Evolutionary conservation across 2,888 invertebrate genomes (phyloP).

Genomic region (Pristionchus exspectatus): DNA sequence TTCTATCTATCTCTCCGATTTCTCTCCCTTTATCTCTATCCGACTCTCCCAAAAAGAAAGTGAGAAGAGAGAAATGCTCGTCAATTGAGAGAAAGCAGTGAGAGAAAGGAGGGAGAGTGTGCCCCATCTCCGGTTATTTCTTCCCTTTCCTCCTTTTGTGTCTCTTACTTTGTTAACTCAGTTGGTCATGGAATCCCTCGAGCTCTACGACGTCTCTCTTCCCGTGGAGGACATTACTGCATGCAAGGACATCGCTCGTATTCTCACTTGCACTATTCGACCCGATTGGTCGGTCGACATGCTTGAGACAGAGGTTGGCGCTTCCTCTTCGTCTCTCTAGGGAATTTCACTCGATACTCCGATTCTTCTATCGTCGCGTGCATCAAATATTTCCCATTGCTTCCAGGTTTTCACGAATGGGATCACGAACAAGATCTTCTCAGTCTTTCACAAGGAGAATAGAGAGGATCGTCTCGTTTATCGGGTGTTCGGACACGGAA

Average conservation of each 20-base stretch:
- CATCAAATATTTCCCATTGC: not conserved
- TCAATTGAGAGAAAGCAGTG: constrained; percentile 34
- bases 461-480: constrained; percentile 71
- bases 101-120: constrained; percentile 35
- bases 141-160: not conserved
- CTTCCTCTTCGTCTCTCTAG: not conserved
- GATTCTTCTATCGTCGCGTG: not conserved
- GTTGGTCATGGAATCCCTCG: constrained; percentile 27
- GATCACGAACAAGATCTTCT: constrained; percentile 78
- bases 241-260: constrained; percentile 37
- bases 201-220: constrained; percentile 6
- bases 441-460: constrained; percentile 60
- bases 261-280: constrained; percentile 32
- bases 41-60: not conserved
- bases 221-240: constrained; percentile 24
- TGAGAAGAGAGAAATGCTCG: not conserved
- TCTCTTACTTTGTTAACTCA: constrained; percentile 36
- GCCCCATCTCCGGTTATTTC: constrained; percentile 41
- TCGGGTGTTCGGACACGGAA: constrained; percentile 78
- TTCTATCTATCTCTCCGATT: constrained; percentile 5
- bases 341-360: not conserved
- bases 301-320: constrained; percentile 56
- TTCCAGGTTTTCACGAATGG: constrained; percentile 75
- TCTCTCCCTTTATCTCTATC: constrained; percentile 28
- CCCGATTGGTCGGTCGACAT: constrained; percentile 57